Evolutionary conservation across 2,888 invertebrate species (phyloP).

Genomic region (Torymus aiolomorphi): DNA sequence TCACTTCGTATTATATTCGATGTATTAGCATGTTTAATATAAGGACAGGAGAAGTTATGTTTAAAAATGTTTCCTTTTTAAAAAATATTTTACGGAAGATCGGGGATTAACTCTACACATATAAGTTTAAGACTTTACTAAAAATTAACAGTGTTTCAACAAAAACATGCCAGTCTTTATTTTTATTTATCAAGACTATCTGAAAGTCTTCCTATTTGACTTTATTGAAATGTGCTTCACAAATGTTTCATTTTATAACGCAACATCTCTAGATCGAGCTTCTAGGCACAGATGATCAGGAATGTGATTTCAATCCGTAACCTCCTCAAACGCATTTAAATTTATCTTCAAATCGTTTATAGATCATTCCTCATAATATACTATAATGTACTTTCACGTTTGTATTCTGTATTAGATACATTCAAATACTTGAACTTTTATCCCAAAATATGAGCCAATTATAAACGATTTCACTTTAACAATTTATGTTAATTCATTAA

Average conservation of each 20-base stretch:
- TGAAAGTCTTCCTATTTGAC: slow-evolving; percentile 34
- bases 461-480: slow-evolving; percentile 23
- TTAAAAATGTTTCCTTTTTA: slow-evolving; percentile 21
- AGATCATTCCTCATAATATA: slow-evolving; percentile 3
- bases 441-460: slow-evolving; percentile 24
- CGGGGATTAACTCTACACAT: slow-evolving; percentile 43
- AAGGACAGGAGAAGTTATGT: slow-evolving; percentile 4
- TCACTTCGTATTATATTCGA: slow-evolving; percentile 30
- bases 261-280: slow-evolving; percentile 38
- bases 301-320: slow-evolving; percentile 38
- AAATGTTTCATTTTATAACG: slow-evolving; percentile 26
- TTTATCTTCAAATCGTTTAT: slow-evolving; percentile 21
- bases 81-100: slow-evolving; percentile 53
- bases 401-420: background rate
- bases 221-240: slow-evolving; percentile 32
- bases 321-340: slow-evolving; percentile 19
- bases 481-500: slow-evolving; percentile 16
- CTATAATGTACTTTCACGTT: background rate
- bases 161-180: slow-evolving; percentile 51
- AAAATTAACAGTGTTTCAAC: slow-evolving; percentile 32
- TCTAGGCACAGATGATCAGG: slow-evolving; percentile 48
- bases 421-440: background rate
- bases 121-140: slow-evolving; percentile 16
- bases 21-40: slow-evolving; percentile 38
- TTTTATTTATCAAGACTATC: slow-evolving; percentile 35